phyloP scores from a whole-genome alignment of 2,113 vertebrate genomes.

The Nesoenas mayeri region DNA sequence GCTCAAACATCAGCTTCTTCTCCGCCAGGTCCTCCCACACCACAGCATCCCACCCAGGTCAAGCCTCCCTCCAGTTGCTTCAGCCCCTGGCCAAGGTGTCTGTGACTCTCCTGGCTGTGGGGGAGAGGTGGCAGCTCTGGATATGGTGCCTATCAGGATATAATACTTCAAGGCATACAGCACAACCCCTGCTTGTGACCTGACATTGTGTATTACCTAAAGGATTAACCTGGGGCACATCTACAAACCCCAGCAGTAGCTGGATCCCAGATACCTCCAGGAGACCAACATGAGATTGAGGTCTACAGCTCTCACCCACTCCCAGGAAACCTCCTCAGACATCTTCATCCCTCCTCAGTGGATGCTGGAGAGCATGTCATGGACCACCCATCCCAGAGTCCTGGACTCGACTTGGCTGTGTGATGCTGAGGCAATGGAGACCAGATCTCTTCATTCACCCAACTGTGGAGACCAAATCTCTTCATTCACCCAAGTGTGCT shows the following conservation, averaged over 20 bases:
- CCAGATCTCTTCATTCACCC: too few relatives aligned
- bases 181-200: background rate
- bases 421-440: background rate
- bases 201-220: fast-evolving
- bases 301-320: background rate
- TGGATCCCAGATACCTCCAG: background rate
- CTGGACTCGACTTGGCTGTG: background rate
- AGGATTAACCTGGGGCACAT: background rate
- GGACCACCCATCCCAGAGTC: background rate
- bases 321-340: background rate
- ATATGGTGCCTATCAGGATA: fast-evolving
- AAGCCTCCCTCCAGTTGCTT: background rate
- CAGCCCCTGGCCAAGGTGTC: background rate
- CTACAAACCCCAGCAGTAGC: background rate
- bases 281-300: background rate
- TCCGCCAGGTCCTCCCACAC: background rate
- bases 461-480: background rate
- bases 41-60: background rate
- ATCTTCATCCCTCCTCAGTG: background rate
- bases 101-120: background rate
- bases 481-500: background rate
- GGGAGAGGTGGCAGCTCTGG: background rate
- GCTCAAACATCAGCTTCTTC: background rate
- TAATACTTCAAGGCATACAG: background rate
- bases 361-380: background rate